Conservation (phyloP, 1,140 invertebrate species). For the Mycetomoellerius zeteki region DNA sequence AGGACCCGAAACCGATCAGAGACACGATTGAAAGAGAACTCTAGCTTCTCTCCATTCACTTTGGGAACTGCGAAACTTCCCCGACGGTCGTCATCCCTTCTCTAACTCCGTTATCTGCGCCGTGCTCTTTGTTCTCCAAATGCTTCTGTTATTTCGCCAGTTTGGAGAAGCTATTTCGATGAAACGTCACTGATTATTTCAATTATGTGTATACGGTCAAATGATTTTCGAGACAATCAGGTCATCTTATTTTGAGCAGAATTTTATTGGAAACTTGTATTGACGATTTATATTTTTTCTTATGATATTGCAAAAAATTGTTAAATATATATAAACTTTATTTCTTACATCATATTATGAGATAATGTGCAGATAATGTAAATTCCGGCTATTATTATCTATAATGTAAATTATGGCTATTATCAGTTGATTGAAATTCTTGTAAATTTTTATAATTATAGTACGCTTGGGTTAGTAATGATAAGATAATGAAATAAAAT, state of each 20-base stretch:
- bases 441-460: background rate
- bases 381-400: background rate
- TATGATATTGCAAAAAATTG: background rate
- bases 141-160: conserved; percentile 24
- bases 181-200: conserved; percentile 68
- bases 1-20: conserved; percentile 37
- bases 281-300: background rate
- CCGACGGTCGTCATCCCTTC: conserved; percentile 19
- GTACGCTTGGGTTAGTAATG: background rate
- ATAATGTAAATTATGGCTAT: background rate
- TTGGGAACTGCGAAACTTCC: conserved; percentile 55
- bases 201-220: conserved; percentile 28
- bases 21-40: conserved; percentile 57
- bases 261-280: conserved; percentile 19
- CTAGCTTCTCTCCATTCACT: conserved; percentile 50
- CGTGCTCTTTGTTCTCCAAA: conserved; percentile 66
- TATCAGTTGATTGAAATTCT: conserved; percentile 6
- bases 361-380: background rate
- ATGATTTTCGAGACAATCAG: conserved; percentile 28
- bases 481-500: background rate
- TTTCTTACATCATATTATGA: background rate
- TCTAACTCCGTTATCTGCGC: conserved; percentile 32
- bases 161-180: conserved; percentile 46
- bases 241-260: conserved; percentile 6
- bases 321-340: background rate